Conservation (phyloP, 2,113 vertebrate species). For the Tautogolabrus adspersus region DNA sequence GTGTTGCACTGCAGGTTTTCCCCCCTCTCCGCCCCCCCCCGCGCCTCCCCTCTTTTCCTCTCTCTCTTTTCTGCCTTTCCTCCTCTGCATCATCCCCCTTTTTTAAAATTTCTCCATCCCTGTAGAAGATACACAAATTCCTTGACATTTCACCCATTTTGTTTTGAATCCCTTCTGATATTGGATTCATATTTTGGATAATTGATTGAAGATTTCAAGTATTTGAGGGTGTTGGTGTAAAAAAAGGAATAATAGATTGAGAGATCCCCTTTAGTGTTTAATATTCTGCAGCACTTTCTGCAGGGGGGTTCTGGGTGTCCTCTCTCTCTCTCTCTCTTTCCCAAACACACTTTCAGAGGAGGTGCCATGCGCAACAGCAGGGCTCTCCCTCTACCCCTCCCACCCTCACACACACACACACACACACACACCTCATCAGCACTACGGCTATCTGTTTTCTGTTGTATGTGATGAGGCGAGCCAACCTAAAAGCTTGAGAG, state of each 20-base stretch:
- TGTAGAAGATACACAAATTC: background rate
- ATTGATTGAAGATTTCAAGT: constrained; percentile 11
- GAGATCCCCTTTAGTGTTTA: constrained; percentile 65
- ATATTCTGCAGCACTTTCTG: constrained; percentile 67
- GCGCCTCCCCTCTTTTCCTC: constrained; percentile 56
- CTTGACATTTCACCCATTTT: background rate
- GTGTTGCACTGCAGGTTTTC: constrained; percentile 84
- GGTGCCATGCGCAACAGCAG: constrained; percentile 25
- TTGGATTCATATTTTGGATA: constrained; percentile 17
- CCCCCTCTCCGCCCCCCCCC: constrained; percentile 57
- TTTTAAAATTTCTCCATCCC: background rate
- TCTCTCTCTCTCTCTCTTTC: constrained; percentile 21
- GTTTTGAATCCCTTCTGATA: background rate
- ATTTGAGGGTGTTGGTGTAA: background rate
- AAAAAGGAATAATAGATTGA: constrained; percentile 9
- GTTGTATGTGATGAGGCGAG: constrained; percentile 36
- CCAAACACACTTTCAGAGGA: background rate
- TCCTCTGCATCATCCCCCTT: constrained; percentile 67
- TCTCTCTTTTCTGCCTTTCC: constrained; percentile 24
- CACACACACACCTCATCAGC: constrained; percentile 30
- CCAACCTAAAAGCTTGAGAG: constrained; percentile 17
- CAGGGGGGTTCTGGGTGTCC: constrained; percentile 61
- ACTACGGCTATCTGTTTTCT: constrained; percentile 39
- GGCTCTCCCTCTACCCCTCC: constrained; percentile 70
- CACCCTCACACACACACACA: constrained; percentile 25